phyloP scores from a whole-genome alignment of 1,140 invertebrate species.

The Asobara japonica region DNA sequence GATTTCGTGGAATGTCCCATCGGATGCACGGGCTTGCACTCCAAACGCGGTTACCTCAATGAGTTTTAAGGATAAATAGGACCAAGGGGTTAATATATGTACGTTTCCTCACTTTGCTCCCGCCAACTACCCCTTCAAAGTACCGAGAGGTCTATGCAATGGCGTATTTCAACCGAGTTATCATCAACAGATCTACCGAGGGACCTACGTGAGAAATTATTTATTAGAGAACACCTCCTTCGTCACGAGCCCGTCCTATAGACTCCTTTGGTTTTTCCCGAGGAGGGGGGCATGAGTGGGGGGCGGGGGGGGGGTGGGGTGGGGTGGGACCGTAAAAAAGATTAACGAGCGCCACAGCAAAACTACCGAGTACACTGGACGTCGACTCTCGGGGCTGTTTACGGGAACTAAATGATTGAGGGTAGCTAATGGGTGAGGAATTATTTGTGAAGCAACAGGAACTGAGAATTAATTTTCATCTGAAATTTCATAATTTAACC shows the following conservation, averaged over 20 bases:
- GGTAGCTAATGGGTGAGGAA: background rate
- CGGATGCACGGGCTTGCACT: constrained; percentile 10
- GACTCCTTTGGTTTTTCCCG: constrained; percentile 30
- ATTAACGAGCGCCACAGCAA: constrained; percentile 54
- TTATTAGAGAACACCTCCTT: constrained; percentile 65
- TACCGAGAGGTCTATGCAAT: constrained; percentile 37
- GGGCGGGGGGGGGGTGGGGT: constrained; percentile 34
- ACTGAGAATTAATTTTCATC: background rate
- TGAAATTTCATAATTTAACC: background rate
- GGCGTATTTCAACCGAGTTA: constrained; percentile 64
- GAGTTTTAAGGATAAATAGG: background rate
- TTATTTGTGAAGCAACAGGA: background rate
- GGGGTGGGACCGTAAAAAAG: constrained; percentile 61
- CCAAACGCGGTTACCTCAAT: background rate
- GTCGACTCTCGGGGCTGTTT: background rate
- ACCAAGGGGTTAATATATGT: background rate
- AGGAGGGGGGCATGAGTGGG: constrained; percentile 38
- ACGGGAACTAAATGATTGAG: background rate
- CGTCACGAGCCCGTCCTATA: constrained; percentile 47
- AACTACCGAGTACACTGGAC: constrained; percentile 10
- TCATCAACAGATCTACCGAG: constrained; percentile 66
- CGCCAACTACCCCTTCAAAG: background rate
- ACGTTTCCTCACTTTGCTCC: constrained; percentile 4
- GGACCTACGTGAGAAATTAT: constrained; percentile 64
- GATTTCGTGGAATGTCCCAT: background rate